Conservation (phyloP, 2,113 vertebrate genomes). For the Phalacrocorax aristotelis region DNA sequence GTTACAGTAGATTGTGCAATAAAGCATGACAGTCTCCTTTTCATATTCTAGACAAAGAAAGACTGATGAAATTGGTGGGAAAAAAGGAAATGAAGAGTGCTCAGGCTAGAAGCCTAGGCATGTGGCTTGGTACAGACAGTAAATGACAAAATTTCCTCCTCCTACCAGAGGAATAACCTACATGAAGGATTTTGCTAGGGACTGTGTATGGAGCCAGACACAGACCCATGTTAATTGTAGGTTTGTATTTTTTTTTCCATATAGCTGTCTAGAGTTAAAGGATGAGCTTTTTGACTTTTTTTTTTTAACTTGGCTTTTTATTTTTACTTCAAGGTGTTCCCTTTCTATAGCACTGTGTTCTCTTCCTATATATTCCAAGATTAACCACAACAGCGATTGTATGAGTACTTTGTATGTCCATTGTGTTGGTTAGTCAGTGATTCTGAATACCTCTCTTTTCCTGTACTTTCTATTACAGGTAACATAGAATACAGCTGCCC, state of each 20-base stretch:
- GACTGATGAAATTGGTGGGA: neutral
- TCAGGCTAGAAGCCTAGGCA: neutral
- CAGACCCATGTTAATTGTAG: neutral
- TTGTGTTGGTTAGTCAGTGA: neutral
- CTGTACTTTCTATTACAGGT: constrained; percentile 79
- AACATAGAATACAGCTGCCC: constrained; percentile 99
- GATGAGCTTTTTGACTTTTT: no score
- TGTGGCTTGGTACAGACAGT: neutral
- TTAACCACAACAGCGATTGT: neutral
- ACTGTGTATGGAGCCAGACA: neutral
- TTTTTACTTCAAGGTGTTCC: neutral
- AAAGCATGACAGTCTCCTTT: neutral
- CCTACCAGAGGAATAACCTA: neutral
- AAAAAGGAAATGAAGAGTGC: neutral
- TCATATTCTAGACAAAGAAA: neutral
- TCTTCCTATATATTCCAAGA: neutral
- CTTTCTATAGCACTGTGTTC: neutral
- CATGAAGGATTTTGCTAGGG: neutral
- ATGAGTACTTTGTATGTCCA: rapidly evolving
- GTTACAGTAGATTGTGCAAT: neutral
- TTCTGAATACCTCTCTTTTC: constrained; percentile 45
- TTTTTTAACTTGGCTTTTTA: neutral
- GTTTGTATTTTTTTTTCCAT: neutral
- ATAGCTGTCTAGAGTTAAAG: neutral
- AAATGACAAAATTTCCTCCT: neutral